A percentile compares a stretch with the other conserved stretches of the same genome.
Conservation (phyloP, 2,888 invertebrate genomes). For the Hyposoter didymator region DNA sequence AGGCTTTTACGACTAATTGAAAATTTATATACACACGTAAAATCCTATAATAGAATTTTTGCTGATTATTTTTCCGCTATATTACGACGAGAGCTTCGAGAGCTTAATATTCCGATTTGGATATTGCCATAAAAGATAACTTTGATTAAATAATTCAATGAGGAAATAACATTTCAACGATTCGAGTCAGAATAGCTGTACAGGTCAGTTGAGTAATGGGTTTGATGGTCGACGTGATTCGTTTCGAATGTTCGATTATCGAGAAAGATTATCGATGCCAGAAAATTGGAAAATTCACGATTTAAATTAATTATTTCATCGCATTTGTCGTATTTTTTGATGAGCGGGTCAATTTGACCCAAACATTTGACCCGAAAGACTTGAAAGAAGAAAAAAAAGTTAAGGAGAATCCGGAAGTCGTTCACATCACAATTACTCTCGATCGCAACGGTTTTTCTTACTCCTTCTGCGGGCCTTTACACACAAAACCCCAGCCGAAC, state of each 20-base stretch:
- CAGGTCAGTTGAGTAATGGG: slow-evolving; percentile 14
- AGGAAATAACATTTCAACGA: slow-evolving; percentile 9
- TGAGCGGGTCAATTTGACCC: too few species aligned
- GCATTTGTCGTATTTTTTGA: too few species aligned
- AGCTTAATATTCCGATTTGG: slow-evolving; percentile 19
- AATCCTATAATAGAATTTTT: neutral
- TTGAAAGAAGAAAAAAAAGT: neutral
- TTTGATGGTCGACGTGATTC: slow-evolving; percentile 31
- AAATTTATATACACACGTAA: neutral
- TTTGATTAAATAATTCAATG: slow-evolving; percentile 25
- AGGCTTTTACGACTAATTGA: slow-evolving; percentile 5
- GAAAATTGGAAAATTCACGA: too few species aligned
- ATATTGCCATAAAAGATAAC: neutral
- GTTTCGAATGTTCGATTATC: slow-evolving; percentile 24
- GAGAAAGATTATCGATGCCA: too few species aligned
- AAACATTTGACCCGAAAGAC: too few species aligned
- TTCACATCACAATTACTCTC: neutral
- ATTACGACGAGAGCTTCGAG: neutral
- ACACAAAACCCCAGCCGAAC: neutral
- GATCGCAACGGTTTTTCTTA: neutral
- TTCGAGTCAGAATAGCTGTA: slow-evolving; percentile 13
- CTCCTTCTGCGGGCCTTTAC: neutral
- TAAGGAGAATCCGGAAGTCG: neutral
- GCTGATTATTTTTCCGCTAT: neutral
- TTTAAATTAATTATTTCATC: too few species aligned